phyloP scores from a whole-genome alignment of 2,113 vertebrate genomes.

The Parotia lawesii region DNA sequence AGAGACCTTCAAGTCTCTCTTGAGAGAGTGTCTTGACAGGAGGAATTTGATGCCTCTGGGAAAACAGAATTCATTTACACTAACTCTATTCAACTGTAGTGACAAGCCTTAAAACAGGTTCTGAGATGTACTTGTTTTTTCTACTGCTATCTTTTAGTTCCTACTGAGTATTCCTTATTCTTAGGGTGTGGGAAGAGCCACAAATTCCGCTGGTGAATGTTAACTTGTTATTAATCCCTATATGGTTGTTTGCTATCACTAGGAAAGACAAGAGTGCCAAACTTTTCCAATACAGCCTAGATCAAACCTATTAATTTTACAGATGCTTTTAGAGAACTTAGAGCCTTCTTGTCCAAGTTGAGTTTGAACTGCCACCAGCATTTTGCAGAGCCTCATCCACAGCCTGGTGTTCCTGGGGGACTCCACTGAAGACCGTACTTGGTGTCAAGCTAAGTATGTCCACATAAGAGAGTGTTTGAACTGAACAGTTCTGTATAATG shows the following conservation, averaged over 20 bases:
- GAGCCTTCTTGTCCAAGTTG: not conserved
- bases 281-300: not conserved
- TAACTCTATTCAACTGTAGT: not conserved
- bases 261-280: not conserved
- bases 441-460: not conserved
- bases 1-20: slow-evolving; percentile 21
- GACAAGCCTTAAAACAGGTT: not conserved
- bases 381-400: not conserved
- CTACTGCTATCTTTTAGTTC: not conserved
- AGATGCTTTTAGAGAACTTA: not conserved
- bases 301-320: not conserved
- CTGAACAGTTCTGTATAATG: not conserved
- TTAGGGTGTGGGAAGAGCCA: not conserved
- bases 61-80: slow-evolving; percentile 44
- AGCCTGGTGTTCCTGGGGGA: not conserved
- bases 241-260: not conserved
- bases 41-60: slow-evolving; percentile 38
- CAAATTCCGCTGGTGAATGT: not conserved
- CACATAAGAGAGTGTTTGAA: not conserved
- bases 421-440: not conserved
- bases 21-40: slow-evolving; percentile 34
- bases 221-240: not conserved
- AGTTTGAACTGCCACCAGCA: not conserved
- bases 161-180: not conserved
- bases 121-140: not conserved